Evolutionary conservation across 2,113 vertebrate genomes (phyloP).

Genomic region (Protobothrops flavoviridis): DNA sequence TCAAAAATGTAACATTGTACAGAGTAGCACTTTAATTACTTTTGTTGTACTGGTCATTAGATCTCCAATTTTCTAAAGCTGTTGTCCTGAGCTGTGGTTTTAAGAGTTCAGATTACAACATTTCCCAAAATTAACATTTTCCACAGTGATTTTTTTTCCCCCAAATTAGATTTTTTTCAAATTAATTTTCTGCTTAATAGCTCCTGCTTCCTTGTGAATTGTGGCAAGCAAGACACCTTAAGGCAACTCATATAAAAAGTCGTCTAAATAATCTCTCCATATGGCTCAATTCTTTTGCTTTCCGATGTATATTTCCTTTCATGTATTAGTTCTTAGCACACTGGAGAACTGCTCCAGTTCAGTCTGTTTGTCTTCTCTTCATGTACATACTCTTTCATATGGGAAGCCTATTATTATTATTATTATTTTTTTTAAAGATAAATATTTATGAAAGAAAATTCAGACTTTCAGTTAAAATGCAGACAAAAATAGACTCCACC

Average conservation of each 20-base stretch:
- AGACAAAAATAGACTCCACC: neutral
- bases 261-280: neutral
- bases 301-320: neutral
- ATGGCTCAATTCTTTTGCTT: neutral
- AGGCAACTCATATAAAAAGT: neutral
- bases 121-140: neutral
- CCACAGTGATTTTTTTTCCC: neutral
- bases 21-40: neutral
- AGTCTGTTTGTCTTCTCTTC: neutral
- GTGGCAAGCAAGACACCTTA: neutral
- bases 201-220: neutral
- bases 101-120: neutral
- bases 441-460: conserved; percentile 41
- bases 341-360: neutral
- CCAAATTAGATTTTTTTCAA: neutral
- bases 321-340: neutral
- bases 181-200: neutral
- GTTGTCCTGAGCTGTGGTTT: neutral
- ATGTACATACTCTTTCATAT: neutral
- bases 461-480: neutral
- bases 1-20: neutral
- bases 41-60: neutral
- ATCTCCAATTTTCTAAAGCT: neutral
- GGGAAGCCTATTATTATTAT: neutral
- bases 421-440: neutral